Evolutionary conservation across 1,140 invertebrate genomes (phyloP), one percentile per base, ranked within the genome.

Genomic region (Zaprionus camerounensis): DNA sequence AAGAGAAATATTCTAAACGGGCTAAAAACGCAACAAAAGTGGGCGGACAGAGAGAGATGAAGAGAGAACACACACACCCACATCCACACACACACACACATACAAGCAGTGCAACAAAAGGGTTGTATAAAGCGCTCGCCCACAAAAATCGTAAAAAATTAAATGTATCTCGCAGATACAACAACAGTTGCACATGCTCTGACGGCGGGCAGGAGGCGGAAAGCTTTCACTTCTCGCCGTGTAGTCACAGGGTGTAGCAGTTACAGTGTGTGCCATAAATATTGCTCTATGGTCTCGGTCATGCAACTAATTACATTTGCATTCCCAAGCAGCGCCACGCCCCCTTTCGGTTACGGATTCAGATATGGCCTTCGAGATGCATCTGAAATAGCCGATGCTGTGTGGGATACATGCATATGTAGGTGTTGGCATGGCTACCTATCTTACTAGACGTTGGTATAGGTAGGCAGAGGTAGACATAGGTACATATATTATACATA

Each of bases 251-350:
- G 72, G 61, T 80, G 73, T 71, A 44, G 41, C 41, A 46, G 72
- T 15, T 57, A 83, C 83, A 87, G 81, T 81, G 67, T 83, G 77
- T 73, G 81, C 81, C 84, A 87, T 87, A 88, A 88, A 87, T 88
- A 87, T 87, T 87, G 81, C 84, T 88, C 84, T 88, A 84, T 87
- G 83, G 83, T 86, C 82, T 83, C 80, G 83, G 80, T 83, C 84
- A 81, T 88, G 84, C 81, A 87, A 87, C 84, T 87, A 87, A 87
- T 87, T 88, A 87, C 84, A 87, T 87, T 87, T 87, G 84, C 84
- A 87, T 87, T 71, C 63, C 56, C 61, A 46, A 24, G 31, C 61
- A 58, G 26, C 11, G 22, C n/a, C 51, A 57, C n/a, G n/a, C 5
- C n/a, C 38, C 61, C 26, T 61, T 24, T 49, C 3, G 24, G 6